These are phyloP conservation scores for Nycticorax nycticorax DNA, from an alignment of 2,113 vertebrate species.

Conservation along the genomic window DNA sequence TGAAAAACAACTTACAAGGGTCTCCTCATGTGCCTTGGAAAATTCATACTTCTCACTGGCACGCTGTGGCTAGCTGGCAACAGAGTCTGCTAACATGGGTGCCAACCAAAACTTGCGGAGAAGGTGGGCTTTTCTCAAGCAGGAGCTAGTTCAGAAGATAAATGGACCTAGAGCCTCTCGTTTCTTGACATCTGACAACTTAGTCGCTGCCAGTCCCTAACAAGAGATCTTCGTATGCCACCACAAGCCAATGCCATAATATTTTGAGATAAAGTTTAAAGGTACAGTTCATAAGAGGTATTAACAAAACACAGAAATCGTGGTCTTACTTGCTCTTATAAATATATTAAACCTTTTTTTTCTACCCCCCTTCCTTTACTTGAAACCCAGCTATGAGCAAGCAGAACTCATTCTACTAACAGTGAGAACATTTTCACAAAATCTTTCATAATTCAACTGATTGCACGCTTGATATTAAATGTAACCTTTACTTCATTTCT, in stretches of 20 bases:
- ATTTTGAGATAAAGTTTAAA: not conserved
- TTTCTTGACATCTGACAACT: not conserved
- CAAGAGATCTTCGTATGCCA: not conserved
- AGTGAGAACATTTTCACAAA: not conserved
- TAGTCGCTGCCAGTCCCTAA: not conserved
- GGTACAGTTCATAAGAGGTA: not conserved
- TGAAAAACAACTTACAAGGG: not conserved
- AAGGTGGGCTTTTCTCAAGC: not conserved
- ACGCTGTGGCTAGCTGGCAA: not conserved
- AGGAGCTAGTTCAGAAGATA: not conserved
- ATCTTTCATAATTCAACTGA: not conserved
- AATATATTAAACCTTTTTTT: not conserved
- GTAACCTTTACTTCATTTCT: not conserved
- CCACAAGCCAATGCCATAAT: not conserved
- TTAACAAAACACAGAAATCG: not conserved
- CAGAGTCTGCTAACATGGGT: accelerated
- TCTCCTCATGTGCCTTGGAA: not conserved
- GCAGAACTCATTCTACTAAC: not conserved
- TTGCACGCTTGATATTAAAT: not conserved
- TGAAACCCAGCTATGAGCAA: not conserved
- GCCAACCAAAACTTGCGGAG: not conserved
- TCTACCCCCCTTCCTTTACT: not conserved
- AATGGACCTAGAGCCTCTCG: not conserved
- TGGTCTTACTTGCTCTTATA: not conserved
- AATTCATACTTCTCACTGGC: not conserved